phyloP scores from a whole-genome alignment of 2,888 invertebrate species.

The Trachelus troglodyta region DNA sequence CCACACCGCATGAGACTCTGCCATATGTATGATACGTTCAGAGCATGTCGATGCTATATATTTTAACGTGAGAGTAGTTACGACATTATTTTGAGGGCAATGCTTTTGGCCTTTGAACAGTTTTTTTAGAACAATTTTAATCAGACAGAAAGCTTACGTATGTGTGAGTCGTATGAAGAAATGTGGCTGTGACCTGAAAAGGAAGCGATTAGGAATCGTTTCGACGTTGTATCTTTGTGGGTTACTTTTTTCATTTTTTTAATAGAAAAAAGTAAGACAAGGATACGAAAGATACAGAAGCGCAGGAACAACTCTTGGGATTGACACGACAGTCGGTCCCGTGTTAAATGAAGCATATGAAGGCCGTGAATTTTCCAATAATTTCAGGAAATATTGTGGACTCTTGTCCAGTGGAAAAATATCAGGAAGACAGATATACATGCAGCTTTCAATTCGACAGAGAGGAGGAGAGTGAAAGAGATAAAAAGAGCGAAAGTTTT shows the following conservation, averaged over 20 bases:
- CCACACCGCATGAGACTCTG: conserved; percentile 32
- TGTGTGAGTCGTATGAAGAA: background rate
- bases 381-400: background rate
- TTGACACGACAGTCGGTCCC: background rate
- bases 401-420: background rate
- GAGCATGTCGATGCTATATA: background rate
- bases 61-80: background rate
- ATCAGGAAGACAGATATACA: background rate
- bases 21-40: background rate
- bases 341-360: background rate
- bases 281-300: background rate
- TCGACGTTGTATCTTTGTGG: background rate
- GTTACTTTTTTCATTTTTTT: background rate
- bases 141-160: background rate
- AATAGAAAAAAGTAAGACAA: background rate
- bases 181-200: background rate
- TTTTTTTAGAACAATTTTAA: background rate
- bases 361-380: background rate
- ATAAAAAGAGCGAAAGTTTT: conserved; percentile 9
- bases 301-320: background rate
- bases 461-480: background rate
- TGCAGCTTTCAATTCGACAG: background rate
- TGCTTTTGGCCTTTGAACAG: background rate
- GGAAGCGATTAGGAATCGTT: background rate
- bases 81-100: background rate